Evolutionary conservation across 2,797 vertebrate species (phyloP).

Genomic region (Pitangus sulphuratus): DNA sequence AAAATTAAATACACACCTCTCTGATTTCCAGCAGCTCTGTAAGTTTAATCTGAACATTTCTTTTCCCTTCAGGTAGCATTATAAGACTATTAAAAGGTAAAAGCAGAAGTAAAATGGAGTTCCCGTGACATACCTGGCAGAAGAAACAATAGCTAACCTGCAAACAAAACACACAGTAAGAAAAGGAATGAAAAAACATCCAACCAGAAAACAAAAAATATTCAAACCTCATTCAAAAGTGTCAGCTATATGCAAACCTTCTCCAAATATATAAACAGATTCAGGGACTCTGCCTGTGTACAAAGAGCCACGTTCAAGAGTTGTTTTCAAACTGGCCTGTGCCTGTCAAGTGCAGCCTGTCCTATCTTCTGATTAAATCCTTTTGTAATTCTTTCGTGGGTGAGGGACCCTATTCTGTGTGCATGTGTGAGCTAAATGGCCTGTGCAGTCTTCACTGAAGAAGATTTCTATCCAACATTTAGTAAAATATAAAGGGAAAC

Average conservation of each 20-base stretch:
- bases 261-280: not conserved
- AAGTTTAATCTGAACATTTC: not conserved
- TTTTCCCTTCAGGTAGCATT: not conserved
- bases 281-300: not conserved
- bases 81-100: not conserved
- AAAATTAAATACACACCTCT: not conserved
- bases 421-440: not conserved
- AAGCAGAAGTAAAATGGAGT: not conserved
- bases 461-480: not conserved
- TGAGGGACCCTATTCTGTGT: not conserved
- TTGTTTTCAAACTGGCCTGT: not conserved
- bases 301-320: not conserved
- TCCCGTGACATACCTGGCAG: not conserved
- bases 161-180: not conserved
- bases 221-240: not conserved
- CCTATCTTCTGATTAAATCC: not conserved
- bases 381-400: not conserved
- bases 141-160: not conserved
- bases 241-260: not conserved
- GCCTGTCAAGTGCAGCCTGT: not conserved
- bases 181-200: not conserved
- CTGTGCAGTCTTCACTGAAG: not conserved
- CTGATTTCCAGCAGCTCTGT: not conserved
- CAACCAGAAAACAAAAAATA: not conserved
- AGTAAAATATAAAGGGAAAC: slow-evolving; percentile 25